Percentiles rank a stretch among this genome's conserved stretches.
phyloP scores from a whole-genome alignment of 2,797 vertebrate genomes.

The Pithecia hirsuta region DNA sequence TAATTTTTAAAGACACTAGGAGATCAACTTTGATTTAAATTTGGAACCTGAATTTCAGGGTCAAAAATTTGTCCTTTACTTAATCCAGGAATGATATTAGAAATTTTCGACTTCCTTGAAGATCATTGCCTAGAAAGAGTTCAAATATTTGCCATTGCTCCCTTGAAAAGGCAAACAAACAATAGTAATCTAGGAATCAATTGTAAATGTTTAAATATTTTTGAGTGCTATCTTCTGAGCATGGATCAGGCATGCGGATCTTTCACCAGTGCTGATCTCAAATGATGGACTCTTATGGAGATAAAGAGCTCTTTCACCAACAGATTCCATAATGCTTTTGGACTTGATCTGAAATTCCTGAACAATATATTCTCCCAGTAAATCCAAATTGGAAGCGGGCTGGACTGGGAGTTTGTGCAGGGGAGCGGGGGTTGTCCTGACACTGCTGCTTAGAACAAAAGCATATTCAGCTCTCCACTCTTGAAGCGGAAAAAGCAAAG shows the following conservation, averaged over 20 bases:
- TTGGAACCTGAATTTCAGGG: constrained; percentile 30
- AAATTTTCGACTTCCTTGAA: neutral
- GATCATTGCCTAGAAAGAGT: neutral
- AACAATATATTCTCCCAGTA: neutral
- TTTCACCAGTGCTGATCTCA: neutral
- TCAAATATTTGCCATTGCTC: neutral
- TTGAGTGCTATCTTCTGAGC: neutral
- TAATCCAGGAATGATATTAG: constrained; percentile 8
- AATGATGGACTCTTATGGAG: neutral
- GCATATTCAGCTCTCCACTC: neutral
- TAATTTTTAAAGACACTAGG: neutral
- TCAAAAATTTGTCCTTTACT: neutral
- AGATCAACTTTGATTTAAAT: constrained; percentile 1
- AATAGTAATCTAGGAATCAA: neutral
- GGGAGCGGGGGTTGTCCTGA: neutral
- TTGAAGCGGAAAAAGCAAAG: neutral
- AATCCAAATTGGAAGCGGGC: neutral
- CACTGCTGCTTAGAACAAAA: neutral
- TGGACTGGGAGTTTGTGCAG: neutral
- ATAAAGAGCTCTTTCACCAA: constrained; percentile 5
- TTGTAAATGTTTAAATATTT: neutral
- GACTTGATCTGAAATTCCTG: neutral
- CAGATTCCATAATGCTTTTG: neutral
- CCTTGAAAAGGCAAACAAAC: neutral
- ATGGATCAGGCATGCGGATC: neutral